Base-by-base conservation (phyloP, 2,888 invertebrate genomes). In the Tridacna crocea region DNA sequence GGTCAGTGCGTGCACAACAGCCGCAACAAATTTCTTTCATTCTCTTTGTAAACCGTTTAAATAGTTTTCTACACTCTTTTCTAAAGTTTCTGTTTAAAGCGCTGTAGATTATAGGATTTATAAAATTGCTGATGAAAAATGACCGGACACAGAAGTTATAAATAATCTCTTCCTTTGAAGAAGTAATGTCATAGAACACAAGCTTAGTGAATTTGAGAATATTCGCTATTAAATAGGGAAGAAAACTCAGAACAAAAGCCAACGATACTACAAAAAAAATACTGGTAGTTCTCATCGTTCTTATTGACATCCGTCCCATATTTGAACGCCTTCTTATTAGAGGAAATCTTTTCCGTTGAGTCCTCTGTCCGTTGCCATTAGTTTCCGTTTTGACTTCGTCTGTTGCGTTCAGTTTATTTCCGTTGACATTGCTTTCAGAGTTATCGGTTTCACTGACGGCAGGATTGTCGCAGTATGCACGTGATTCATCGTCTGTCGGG, bases 61-160 rank as follows among this genome's bases (percentile, higher is more conserved):
- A 81, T 22, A 88, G 48, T 61, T 85, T 86, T 61, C 81, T 87
- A 63, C 87, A 87, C 60, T 89, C 89, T 46, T 80, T 83, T 75
- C 88, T 73, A 61, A 89, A 89, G 63, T 88, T 88, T 11, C 77
- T 78, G 82, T 91, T 91, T 27, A 90, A 77, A 17, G 90, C 74
- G 77, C 91, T 85, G 79, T 92, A 91, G 27, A 91, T 89, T 55
- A 92, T 83, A 6, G 92, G 91, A 60, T 91, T 91, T 19, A 90
- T 87, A 36, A 88, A 88, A 55, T 90, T 90, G 80, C 90, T 90
- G n/a, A 91, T 84, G 68, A 91, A 90, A 79, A 90, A 90, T 19
- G 90, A 90, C n/a, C 91, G 85, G 36, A 89, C 90, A 73, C 88
- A 89, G 26, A 92, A 83, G 75, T 91, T 91, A 79, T 90, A 91